Base-by-base conservation (phyloP, 2,113 vertebrate species). In the Catharus minimus region DNA sequence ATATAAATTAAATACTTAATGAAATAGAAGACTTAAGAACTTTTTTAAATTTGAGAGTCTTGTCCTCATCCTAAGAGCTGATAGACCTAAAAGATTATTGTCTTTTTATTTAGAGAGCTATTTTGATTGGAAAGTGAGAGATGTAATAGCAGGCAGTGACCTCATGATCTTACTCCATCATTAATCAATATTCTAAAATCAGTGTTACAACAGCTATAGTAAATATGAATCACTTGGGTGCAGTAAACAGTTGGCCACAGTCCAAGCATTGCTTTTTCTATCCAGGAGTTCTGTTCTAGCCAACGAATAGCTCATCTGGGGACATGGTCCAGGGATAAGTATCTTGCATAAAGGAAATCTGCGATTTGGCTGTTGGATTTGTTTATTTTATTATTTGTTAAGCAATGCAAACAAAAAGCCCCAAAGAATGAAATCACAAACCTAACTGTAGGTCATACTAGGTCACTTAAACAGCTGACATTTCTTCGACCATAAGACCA, bases 101-200 rank as follows among this genome's bases (percentile, higher is more conserved):
- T 64, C 13, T 24, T 80, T 74, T 86, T 74, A 41, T 80, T 83
- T 88, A 53, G 53, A 26, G 27, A 82, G 56, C 13, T 39, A 13
- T 27, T 81, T 78, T 18, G 27, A 23, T 26, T 50, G 74, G 26
- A 76, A 82, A 66, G 23, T 43, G 38, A 79, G 62, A 73, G 50
- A 43, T 76, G 15, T 33, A 74, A 82, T 30, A 79, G 30, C 30
- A 89, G 60, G 27, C 61, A 80, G 56, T 74, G 78, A 82, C 79
- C 67, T 82, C 28, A 13, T 67, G 65, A 56, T 86, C 55, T 87
- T 61, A 62, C 44, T 80, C 44, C 52, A 56, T 77, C 57, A 50
- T 88, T 90, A 81, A 72, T 95, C 91, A 92, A 58, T 86, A 82
- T 84, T 95, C 93, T 83, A 79, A 88, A 88, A 81, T 86, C 26